These are phyloP conservation scores for Phyllotreta striolata DNA, from an alignment of 2,888 invertebrate species.

Conservation along the genomic window DNA sequence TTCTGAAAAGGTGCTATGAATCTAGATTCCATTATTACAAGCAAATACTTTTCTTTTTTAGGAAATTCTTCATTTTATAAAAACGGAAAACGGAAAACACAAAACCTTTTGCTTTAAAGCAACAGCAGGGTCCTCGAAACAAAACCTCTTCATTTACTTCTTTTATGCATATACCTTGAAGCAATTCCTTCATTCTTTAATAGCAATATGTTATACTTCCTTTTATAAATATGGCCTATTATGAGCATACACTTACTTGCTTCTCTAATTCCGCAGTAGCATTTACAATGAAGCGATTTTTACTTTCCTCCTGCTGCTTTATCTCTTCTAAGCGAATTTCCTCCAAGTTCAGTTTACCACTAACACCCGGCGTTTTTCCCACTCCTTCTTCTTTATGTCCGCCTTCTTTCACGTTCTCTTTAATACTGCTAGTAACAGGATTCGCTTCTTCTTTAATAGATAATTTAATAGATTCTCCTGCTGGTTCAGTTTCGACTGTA, in stretches of 20 bases:
- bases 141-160: too few relatives aligned
- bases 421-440: slow-evolving; percentile 50
- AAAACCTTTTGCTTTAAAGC: too few relatives aligned
- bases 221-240: too few relatives aligned
- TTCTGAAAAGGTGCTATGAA: too few relatives aligned
- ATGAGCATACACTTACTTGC: slow-evolving; percentile 25
- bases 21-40: too few relatives aligned
- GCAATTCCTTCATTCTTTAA: too few relatives aligned
- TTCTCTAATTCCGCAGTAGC: slow-evolving; percentile 31
- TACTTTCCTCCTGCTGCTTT: slow-evolving; percentile 46
- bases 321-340: slow-evolving; percentile 57
- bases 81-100: too few relatives aligned
- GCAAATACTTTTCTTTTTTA: too few relatives aligned
- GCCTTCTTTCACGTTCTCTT: background rate
- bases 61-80: too few relatives aligned
- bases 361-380: slow-evolving; percentile 26
- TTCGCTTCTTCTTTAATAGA: slow-evolving; percentile 43
- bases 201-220: too few relatives aligned
- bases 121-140: too few relatives aligned
- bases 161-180: too few relatives aligned
- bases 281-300: slow-evolving; percentile 44
- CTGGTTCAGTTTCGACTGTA: slow-evolving; percentile 30
- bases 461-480: slow-evolving; percentile 43
- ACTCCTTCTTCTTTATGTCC: slow-evolving; percentile 17
- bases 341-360: slow-evolving; percentile 60